Percentiles rank a stretch among this genome's conserved stretches.
These are phyloP conservation scores for Pseudolycoriella hygida DNA, from an alignment of 2,888 invertebrate genomes.

Conservation along the genomic window DNA sequence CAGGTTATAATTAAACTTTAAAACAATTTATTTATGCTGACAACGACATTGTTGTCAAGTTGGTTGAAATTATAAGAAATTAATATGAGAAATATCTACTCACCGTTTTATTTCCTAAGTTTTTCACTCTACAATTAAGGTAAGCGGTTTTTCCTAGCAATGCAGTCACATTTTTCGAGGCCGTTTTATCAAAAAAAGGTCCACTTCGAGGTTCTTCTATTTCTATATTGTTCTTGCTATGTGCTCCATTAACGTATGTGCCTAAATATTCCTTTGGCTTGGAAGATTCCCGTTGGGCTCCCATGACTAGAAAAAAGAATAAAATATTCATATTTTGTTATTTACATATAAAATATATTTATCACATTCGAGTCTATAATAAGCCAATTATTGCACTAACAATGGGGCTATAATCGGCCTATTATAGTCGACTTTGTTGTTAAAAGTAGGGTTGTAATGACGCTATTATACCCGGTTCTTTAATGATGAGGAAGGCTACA, in stretches of 20 bases:
- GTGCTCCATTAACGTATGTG: neutral
- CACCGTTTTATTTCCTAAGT: conserved; percentile 80
- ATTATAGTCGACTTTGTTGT: too few relatives aligned
- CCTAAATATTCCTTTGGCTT: neutral
- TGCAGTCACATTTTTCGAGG: conserved; percentile 62
- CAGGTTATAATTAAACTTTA: too few relatives aligned
- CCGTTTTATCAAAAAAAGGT: conserved; percentile 59
- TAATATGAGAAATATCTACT: conserved; percentile 26
- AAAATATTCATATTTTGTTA: neutral
- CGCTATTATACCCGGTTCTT: too few relatives aligned
- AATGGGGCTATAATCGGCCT: too few relatives aligned
- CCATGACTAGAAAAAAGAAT: neutral
- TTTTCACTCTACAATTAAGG: conserved; percentile 76
- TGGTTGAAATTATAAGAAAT: too few relatives aligned
- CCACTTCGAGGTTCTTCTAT: conserved; percentile 20
- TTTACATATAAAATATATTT: too few relatives aligned
- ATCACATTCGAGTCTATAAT: too few relatives aligned
- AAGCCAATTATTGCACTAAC: too few relatives aligned
- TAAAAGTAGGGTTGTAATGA: too few relatives aligned
- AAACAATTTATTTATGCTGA: too few relatives aligned
- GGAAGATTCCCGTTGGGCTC: neutral
- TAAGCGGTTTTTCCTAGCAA: conserved; percentile 79
- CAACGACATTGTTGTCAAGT: too few relatives aligned
- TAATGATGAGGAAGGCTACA: too few relatives aligned
- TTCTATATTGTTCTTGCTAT: neutral